A percentile compares a stretch with the other conserved stretches of the same genome.
Conservation (phyloP, 2,888 invertebrate genomes). For the Agrochola lychnidis region DNA sequence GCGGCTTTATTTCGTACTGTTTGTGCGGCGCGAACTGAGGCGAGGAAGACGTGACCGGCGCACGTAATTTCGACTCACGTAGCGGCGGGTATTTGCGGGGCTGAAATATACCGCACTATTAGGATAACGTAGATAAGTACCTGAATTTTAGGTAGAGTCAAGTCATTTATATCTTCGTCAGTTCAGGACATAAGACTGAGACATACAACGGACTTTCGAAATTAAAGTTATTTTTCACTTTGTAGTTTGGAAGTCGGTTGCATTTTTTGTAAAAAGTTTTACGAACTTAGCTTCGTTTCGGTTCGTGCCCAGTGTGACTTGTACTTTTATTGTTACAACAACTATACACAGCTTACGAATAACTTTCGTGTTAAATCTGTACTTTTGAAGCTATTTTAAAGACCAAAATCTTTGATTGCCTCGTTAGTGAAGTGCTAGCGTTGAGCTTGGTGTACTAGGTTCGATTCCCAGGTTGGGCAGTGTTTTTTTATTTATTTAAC, state of each 20-base stretch:
- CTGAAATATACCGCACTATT: constrained; percentile 10
- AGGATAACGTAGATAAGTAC: not conserved
- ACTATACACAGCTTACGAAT: too few relatives aligned
- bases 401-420: not conserved
- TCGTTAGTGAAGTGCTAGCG: not conserved
- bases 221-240: too few relatives aligned
- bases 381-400: not conserved
- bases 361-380: too few relatives aligned
- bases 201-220: too few relatives aligned
- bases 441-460: not conserved
- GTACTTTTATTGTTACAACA: too few relatives aligned
- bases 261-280: too few relatives aligned
- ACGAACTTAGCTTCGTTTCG: too few relatives aligned
- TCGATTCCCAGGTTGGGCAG: not conserved
- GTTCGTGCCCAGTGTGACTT: too few relatives aligned
- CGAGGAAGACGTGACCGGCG: too few relatives aligned
- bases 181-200: too few relatives aligned
- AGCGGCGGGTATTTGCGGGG: constrained; percentile 35
- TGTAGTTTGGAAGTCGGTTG: too few relatives aligned
- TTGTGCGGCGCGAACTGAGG: not conserved
- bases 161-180: not conserved
- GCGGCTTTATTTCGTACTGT: rapidly evolving
- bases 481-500: not conserved
- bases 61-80: not conserved
- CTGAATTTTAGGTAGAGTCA: not conserved